Conservation (phyloP, 2,888 invertebrate genomes). For the Crematogaster levior region DNA sequence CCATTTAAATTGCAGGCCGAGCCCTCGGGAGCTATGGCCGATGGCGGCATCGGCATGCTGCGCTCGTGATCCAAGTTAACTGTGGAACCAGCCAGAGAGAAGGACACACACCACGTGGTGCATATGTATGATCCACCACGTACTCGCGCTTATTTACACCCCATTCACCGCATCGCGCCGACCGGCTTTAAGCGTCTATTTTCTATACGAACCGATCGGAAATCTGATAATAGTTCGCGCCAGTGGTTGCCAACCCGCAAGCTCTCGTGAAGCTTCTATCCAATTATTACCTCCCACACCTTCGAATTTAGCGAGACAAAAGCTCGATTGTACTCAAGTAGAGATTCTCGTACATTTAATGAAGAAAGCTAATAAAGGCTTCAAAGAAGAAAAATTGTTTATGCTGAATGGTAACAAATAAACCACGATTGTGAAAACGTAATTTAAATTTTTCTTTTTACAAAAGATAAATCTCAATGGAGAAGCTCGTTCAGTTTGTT, state of each 20-base stretch:
- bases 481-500: background rate
- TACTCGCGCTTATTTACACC: conserved; percentile 68
- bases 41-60: conserved; percentile 74
- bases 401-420: too few relatives aligned
- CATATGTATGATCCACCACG: conserved; percentile 73
- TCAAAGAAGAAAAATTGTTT: background rate
- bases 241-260: conserved; percentile 42
- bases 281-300: conserved; percentile 15
- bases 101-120: conserved; percentile 68
- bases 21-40: conserved; percentile 75
- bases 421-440: background rate
- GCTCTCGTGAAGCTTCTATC: conserved; percentile 11
- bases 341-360: background rate
- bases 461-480: background rate
- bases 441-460: background rate
- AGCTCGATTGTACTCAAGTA: background rate
- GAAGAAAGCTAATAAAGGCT: background rate
- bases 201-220: conserved; percentile 47
- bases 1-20: conserved; percentile 72
- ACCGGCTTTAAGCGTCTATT: conserved; percentile 46
- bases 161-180: conserved; percentile 51
- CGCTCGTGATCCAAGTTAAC: conserved; percentile 75
- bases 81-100: conserved; percentile 72
- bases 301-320: background rate
- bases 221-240: conserved; percentile 52